Evolutionary conservation across 23 tunicate genomes (phyloP).

Genomic region (Oikopleura dioica): DNA sequence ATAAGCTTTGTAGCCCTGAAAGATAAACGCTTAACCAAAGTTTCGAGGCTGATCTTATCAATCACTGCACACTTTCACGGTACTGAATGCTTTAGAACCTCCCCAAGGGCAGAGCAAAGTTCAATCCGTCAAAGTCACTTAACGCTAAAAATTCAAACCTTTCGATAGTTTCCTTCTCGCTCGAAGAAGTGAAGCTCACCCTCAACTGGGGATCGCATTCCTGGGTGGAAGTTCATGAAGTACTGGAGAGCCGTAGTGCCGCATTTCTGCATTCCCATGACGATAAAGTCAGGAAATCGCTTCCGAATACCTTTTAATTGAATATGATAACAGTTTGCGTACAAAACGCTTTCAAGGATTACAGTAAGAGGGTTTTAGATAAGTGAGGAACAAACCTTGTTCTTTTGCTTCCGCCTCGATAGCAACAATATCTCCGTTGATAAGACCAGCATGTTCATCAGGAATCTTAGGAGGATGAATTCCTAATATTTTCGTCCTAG

Average conservation of each 20-base stretch:
- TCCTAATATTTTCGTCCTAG: background rate
- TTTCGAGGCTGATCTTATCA: no score
- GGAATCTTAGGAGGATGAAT: conserved; percentile 2
- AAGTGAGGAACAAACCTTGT: background rate
- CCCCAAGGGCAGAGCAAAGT: no score
- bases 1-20: background rate
- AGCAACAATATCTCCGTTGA: background rate
- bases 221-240: conserved; percentile 7
- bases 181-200: conserved; percentile 8
- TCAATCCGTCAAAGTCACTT: no score
- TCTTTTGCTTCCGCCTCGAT: background rate
- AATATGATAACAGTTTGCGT: no score
- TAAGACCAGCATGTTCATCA: conserved; percentile 1
- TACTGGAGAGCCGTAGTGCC: conserved; percentile 10
- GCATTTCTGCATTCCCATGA: conserved; percentile 11
- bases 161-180: conserved; percentile 10
- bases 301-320: conserved; percentile 10
- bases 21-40: no score
- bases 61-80: no score
- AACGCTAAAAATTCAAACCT: no score
- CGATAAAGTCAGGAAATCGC: conserved; percentile 11
- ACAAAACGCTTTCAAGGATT: no score
- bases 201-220: background rate
- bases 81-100: no score
- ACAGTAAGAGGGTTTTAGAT: no score